These are phyloP conservation scores for Hydrozoanthus tunicans DNA, from an alignment of 64 coral and sea anemone genomes.

Conservation along the genomic window DNA sequence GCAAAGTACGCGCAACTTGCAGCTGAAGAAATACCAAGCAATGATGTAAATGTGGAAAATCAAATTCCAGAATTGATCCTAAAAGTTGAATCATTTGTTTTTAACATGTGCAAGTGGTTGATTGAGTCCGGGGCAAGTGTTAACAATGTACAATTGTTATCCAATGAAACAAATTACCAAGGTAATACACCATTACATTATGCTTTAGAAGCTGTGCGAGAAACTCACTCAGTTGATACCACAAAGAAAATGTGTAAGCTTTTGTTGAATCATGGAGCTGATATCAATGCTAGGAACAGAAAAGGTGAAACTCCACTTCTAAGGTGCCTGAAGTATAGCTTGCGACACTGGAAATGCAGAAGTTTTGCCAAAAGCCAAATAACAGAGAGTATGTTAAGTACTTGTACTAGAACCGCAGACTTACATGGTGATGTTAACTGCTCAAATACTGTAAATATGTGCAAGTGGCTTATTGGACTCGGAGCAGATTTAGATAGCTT, in stretches of 20 bases:
- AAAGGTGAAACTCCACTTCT: conserved; percentile 21
- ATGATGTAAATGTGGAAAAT: neutral
- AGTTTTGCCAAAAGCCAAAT: neutral
- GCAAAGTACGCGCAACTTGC: neutral
- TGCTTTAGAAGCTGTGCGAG: neutral
- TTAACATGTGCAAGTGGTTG: conserved; percentile 10
- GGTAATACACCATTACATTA: conserved; percentile 7
- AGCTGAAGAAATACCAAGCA: neutral
- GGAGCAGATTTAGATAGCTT: conserved; percentile 5
- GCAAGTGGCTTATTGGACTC: conserved; percentile 6
- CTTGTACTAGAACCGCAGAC: neutral
- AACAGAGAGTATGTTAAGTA: neutral
- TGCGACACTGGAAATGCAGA: neutral
- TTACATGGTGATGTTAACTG: neutral
- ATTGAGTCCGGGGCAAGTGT: conserved; percentile 11
- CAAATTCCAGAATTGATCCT: neutral
- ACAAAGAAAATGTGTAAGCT: conserved; percentile 12
- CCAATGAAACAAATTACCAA: conserved; percentile 2
- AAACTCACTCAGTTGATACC: neutral
- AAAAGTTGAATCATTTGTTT: neutral
- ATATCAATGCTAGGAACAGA: conserved; percentile 26
- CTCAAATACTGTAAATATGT: conserved; percentile 35
- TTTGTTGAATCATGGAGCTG: conserved; percentile 16
- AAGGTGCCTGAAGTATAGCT: conserved; percentile 9
- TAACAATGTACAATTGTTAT: neutral